A percentile compares a stretch with the other conserved stretches of the same genome.
These are phyloP conservation scores for Myanophis thanlyinensis DNA, from an alignment of 2,113 vertebrate species.

Conservation along the genomic window DNA sequence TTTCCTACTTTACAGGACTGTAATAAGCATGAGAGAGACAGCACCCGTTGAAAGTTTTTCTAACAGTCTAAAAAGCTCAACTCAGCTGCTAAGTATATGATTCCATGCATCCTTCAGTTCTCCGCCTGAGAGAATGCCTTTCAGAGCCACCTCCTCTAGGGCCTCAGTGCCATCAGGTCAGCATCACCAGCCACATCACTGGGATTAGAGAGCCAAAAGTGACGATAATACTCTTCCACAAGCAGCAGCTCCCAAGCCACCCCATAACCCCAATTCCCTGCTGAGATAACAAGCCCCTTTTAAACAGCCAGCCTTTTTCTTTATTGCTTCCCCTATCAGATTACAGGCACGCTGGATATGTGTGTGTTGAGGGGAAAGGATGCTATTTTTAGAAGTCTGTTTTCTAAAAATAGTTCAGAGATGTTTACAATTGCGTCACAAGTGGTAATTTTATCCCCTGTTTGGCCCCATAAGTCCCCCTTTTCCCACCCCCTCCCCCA, in stretches of 20 bases:
- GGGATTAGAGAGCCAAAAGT: neutral
- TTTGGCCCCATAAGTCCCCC: constrained; percentile 31
- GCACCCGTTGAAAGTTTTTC: neutral
- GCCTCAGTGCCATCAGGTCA: neutral
- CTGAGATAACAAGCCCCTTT: constrained; percentile 56
- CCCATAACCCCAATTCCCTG: constrained; percentile 47
- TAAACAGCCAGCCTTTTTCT: constrained; percentile 63
- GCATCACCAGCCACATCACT: neutral
- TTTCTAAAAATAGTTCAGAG: constrained; percentile 69
- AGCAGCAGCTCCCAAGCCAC: neutral
- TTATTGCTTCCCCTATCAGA: constrained; percentile 67
- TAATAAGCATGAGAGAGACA: neutral
- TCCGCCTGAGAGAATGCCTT: neutral
- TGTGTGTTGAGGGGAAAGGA: neutral
- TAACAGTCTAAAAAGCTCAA: neutral
- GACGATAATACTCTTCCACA: constrained; percentile 1
- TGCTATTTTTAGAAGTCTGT: constrained; percentile 72
- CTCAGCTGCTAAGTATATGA: neutral
- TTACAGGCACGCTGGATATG: constrained; percentile 43
- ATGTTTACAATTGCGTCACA: constrained; percentile 71
- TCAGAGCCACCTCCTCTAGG: neutral
- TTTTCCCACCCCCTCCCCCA: constrained; percentile 5
- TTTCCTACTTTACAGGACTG: neutral
- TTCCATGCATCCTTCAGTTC: neutral
- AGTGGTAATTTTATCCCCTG: constrained; percentile 63